These are phyloP conservation scores for Clarias fuscus DNA, from an alignment of 2,797 vertebrate species.

Conservation along the genomic window DNA sequence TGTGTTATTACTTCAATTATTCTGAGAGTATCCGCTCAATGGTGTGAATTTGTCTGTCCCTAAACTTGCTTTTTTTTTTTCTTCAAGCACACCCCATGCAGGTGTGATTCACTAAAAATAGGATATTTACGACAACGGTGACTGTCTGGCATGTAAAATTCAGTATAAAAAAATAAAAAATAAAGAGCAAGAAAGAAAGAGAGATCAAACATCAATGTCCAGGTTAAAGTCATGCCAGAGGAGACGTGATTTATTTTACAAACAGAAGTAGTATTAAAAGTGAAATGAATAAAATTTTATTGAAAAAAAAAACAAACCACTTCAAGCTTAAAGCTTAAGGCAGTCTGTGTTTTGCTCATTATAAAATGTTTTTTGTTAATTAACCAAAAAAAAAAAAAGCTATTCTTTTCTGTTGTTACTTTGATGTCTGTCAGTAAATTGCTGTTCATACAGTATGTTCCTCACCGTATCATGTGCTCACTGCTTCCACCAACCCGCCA, in stretches of 20 bases:
- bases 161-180: background rate
- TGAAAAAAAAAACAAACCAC: slow-evolving; percentile 66
- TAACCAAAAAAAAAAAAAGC: slow-evolving; percentile 37
- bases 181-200: background rate
- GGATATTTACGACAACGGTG: background rate
- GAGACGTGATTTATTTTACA: background rate
- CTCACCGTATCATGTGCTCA: slow-evolving; percentile 59
- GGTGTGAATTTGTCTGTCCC: background rate
- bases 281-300: slow-evolving; percentile 7
- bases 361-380: slow-evolving; percentile 50
- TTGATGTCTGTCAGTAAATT: slow-evolving; percentile 72
- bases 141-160: background rate
- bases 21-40: background rate
- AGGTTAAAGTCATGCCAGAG: background rate
- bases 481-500: slow-evolving; percentile 57
- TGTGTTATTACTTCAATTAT: too few species aligned
- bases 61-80: background rate
- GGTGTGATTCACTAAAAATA: background rate
- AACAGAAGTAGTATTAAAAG: background rate
- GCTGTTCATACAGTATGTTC: slow-evolving; percentile 60
- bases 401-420: slow-evolving; percentile 65
- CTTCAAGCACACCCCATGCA: background rate
- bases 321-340: slow-evolving; percentile 69
- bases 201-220: background rate
- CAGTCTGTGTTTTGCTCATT: slow-evolving; percentile 67